phyloP scores from a whole-genome alignment of 2,113 vertebrate species.

The Dendrocopos noguchii region DNA sequence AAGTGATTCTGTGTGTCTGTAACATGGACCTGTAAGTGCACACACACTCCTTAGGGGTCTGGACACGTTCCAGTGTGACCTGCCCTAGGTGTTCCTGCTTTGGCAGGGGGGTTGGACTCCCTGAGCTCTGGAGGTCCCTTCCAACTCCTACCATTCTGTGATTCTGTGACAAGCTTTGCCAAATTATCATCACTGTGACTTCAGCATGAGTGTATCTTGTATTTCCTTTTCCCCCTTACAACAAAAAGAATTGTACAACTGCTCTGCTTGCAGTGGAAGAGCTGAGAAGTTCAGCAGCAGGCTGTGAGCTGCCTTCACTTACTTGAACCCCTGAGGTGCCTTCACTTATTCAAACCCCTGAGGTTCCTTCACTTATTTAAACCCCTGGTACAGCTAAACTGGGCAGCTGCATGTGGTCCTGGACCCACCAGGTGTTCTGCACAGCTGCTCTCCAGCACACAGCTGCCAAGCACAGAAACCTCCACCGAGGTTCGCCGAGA shows the following conservation, averaged over 20 bases:
- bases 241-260: not conserved
- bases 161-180: no score
- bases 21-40: not conserved
- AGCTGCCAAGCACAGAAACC: not conserved
- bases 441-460: not conserved
- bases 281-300: not conserved
- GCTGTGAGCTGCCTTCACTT: no score
- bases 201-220: not conserved
- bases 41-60: not conserved
- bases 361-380: not conserved
- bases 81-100: no score
- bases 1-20: no score
- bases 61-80: no score
- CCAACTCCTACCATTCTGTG: no score
- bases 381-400: fast-evolving
- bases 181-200: not conserved
- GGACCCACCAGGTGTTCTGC: fast-evolving
- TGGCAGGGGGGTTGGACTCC: no score
- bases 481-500: fast-evolving
- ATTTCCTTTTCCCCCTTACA: not conserved
- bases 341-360: no score
- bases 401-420: fast-evolving
- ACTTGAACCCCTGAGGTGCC: no score
- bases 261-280: not conserved
- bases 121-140: no score